Evolutionary conservation across 2,797 vertebrate genomes (phyloP).

Genomic region (Austrolebias charrua): DNA sequence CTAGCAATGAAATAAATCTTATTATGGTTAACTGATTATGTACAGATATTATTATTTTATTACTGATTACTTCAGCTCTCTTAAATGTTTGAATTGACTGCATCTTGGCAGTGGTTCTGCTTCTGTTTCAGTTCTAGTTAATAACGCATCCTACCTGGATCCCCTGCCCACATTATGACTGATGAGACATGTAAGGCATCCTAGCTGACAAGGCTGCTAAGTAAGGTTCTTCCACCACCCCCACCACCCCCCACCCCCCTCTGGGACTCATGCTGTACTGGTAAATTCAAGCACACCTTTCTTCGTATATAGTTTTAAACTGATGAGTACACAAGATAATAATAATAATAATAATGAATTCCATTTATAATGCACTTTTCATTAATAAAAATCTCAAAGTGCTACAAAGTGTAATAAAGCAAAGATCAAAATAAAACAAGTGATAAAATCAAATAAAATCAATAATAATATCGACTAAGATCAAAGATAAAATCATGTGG

Average conservation of each 20-base stretch:
- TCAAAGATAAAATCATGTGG: no score
- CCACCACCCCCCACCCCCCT: no score
- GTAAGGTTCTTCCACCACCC: slow-evolving; percentile 12
- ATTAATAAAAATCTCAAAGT: no score
- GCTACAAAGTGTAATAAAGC: no score
- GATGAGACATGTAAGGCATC: slow-evolving; percentile 39
- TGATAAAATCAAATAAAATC: no score
- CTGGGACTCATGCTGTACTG: slow-evolving; percentile 22
- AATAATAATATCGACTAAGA: no score
- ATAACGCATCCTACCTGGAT: slow-evolving; percentile 31
- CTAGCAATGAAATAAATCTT: no score
- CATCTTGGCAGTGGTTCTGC: slow-evolving; percentile 1
- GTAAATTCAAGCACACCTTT: slow-evolving; percentile 20
- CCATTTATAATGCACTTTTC: no score
- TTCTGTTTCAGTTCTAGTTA: slow-evolving; percentile 17
- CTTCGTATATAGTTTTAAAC: slow-evolving; percentile 19
- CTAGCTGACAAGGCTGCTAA: slow-evolving; percentile 36
- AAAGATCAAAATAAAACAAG: no score
- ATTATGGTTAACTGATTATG: no score
- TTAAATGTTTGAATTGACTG: slow-evolving; percentile 7
- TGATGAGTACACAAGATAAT: slow-evolving; percentile 16
- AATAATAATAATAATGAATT: no score
- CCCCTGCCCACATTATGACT: slow-evolving; percentile 22
- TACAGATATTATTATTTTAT: no score
- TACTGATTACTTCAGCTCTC: slow-evolving; percentile 5